Percentiles rank a stretch among this genome's conserved stretches.
Evolutionary conservation across 2,113 vertebrate species (phyloP).

Genomic region (Sciurus niger): DNA sequence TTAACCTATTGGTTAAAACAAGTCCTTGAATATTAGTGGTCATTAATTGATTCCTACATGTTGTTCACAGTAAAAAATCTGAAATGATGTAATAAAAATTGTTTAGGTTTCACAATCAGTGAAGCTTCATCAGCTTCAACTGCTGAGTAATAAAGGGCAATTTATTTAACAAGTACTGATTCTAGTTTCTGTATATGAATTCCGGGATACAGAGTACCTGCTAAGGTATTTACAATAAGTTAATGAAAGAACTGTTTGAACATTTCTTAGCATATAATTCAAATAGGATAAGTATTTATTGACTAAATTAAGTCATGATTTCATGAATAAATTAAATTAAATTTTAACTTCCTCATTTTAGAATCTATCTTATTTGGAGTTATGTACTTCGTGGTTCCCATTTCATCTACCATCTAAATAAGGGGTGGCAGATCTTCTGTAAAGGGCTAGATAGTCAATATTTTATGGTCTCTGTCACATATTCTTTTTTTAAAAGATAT

Average conservation of each 20-base stretch:
- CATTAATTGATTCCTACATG: neutral
- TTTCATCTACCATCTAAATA: neutral
- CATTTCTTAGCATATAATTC: neutral
- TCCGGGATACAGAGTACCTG: neutral
- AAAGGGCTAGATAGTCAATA: neutral
- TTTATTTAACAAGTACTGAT: neutral
- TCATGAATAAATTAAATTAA: conserved; percentile 36
- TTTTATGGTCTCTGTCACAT: neutral
- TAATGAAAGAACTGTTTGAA: conserved; percentile 18
- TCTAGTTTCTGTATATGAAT: neutral
- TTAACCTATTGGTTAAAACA: conserved; percentile 37
- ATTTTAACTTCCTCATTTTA: conserved; percentile 39
- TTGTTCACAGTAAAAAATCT: neutral
- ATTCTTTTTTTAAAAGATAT: neutral
- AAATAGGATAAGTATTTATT: conserved; percentile 12
- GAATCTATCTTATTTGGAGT: neutral
- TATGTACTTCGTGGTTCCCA: neutral
- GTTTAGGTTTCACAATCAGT: neutral
- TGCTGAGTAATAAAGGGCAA: neutral
- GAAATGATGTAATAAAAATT: neutral
- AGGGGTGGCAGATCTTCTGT: neutral
- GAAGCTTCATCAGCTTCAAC: neutral
- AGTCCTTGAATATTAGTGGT: neutral
- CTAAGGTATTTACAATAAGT: conserved; percentile 1
- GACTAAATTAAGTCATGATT: conserved; percentile 37